Evolutionary conservation across 2,113 vertebrate genomes (phyloP).

Genomic region (Syngnathoides biaculeatus): DNA sequence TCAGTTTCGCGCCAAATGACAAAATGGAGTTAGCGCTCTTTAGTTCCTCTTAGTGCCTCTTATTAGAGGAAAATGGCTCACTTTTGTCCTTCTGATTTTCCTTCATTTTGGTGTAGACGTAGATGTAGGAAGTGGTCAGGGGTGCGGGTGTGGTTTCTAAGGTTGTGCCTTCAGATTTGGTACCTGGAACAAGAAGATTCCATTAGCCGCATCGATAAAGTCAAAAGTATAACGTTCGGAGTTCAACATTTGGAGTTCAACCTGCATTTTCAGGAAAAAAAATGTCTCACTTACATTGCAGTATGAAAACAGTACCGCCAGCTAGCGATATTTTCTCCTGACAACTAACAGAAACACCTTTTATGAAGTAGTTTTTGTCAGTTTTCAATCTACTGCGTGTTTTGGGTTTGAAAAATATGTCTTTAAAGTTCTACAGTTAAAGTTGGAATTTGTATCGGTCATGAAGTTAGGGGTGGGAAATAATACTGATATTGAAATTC

Average conservation of each 20-base stretch:
- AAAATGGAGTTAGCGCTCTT: not conserved
- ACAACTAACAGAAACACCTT: too few species aligned
- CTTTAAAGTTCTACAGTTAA: too few species aligned
- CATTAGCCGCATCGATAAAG: not conserved
- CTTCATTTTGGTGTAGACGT: not conserved
- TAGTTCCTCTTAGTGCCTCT: not conserved
- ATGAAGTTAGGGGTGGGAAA: too few species aligned
- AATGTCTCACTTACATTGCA: too few species aligned
- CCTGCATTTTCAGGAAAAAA: not conserved
- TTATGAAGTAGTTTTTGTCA: too few species aligned
- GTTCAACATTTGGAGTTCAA: not conserved
- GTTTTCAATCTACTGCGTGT: too few species aligned
- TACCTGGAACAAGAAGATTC: not conserved
- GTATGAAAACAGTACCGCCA: too few species aligned
- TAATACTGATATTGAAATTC: not conserved
- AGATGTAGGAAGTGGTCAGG: rapidly evolving
- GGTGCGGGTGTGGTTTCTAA: not conserved
- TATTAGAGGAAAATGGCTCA: slow-evolving; percentile 13
- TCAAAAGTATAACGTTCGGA: not conserved
- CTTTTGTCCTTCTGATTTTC: rapidly evolving
- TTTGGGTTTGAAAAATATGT: too few species aligned
- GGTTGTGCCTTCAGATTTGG: rapidly evolving
- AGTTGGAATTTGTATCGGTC: too few species aligned
- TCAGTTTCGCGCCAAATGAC: not conserved
- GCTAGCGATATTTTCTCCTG: too few species aligned